Evolutionary conservation across 2,797 vertebrate genomes (phyloP).

Genomic region (Danionella dracula): DNA sequence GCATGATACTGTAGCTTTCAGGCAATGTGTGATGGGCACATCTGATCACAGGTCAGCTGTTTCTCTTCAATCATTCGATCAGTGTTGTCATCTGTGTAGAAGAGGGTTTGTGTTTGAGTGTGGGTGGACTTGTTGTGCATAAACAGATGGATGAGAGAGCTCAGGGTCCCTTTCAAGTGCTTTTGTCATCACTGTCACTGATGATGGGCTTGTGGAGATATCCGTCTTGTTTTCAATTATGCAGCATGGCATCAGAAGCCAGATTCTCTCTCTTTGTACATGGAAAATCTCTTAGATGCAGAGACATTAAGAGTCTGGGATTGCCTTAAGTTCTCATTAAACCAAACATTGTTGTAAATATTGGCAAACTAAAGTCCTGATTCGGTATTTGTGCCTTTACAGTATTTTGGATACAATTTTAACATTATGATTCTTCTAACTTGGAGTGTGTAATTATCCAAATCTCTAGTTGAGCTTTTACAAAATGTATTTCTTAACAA

Average conservation of each 20-base stretch:
- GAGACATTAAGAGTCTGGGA: not conserved
- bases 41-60: conserved; percentile 15
- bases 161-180: not conserved
- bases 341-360: too few relatives aligned
- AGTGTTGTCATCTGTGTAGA: not conserved
- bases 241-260: not conserved
- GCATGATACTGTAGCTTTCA: not conserved
- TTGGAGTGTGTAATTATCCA: too few relatives aligned
- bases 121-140: too few relatives aligned
- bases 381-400: too few relatives aligned
- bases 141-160: conserved; percentile 7
- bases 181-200: conserved; percentile 6
- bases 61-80: conserved; percentile 30
- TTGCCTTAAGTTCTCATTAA: not conserved
- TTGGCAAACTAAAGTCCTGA: too few relatives aligned
- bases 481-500: too few relatives aligned
- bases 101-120: conserved; percentile 3
- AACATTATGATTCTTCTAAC: too few relatives aligned
- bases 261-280: not conserved
- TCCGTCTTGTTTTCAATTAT: conserved; percentile 9
- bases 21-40: not conserved
- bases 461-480: too few relatives aligned
- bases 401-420: too few relatives aligned
- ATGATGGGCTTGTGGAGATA: not conserved
- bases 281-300: not conserved